Base-by-base conservation (phyloP, 1,140 invertebrate genomes). In the Temnothorax longispinosus region DNA sequence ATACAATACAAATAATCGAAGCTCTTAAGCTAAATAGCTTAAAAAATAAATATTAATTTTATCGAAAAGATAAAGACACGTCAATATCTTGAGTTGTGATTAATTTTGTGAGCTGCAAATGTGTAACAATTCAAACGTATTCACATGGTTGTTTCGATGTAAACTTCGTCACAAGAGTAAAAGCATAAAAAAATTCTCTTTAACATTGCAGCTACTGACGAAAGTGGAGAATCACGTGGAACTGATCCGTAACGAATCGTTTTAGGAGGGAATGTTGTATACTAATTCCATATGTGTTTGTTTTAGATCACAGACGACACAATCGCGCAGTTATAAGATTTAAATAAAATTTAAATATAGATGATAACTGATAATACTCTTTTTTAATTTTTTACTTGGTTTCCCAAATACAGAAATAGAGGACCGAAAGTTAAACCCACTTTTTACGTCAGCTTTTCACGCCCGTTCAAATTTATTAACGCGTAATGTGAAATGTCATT, bases 251-350 rank as follows among this genome's bases (percentile, higher is more conserved):
- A 80, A 71, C n/a, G n/a, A 56, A 54, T 58, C 5, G 2, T 60
- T 72, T 58, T 71, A 21, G 7, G 15, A 41, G 5, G 0, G 0
- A 32, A 75, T 7, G 10, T 60, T 74, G 32, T 38, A 27, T 74
- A 54, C 50, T 54, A 82, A 58, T 82, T 81, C 65, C 52, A 50
- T 27, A 27, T 50, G 15, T 35, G 65, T 60, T 74, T 72, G 67
- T 60, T 82, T 82, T 47, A 60, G 27, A 74, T 84, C 27, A 81
- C 38, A 35, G 10, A 41, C 52, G 21, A 58, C 21, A 11, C 41
- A 58, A 56, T 27, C 44, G 62, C 21, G n/a, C 52, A 58, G 15
- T 35, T 10, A 11, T 82, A 27, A 72, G 38, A 38, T 72, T 67
- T 54, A 32, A 72, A 71, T 47, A 1, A 41, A 81, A 81, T 81